Evolutionary conservation across 2,113 vertebrate genomes (phyloP).

Genomic region (Steatornis caripensis): DNA sequence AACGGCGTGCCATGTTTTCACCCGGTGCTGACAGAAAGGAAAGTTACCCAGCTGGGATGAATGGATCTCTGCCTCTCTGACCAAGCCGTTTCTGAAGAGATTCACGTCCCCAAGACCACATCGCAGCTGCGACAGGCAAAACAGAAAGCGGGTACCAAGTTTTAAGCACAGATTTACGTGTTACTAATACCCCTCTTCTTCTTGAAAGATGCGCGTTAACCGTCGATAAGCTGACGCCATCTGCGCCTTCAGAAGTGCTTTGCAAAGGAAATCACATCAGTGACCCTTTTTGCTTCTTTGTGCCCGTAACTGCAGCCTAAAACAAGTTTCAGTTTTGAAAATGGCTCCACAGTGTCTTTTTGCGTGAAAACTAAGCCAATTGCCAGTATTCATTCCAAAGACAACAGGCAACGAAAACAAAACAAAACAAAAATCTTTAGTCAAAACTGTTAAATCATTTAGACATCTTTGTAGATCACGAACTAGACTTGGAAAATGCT

Average conservation of each 20-base stretch:
- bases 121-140: background rate
- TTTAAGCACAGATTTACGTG: background rate
- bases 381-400: constrained; percentile 9
- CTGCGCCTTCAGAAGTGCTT: background rate
- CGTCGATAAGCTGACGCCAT: background rate
- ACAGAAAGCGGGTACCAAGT: background rate
- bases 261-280: background rate
- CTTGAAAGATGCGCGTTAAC: background rate
- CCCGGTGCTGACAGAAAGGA: background rate
- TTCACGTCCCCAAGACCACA: background rate
- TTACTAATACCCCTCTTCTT: background rate
- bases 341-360: background rate
- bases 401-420: background rate
- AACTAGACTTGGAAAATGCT: background rate
- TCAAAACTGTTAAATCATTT: background rate
- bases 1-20: accelerated
- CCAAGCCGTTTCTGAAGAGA: background rate
- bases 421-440: background rate
- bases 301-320: background rate
- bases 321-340: background rate
- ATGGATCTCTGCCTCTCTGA: background rate
- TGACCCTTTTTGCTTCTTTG: background rate
- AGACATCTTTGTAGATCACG: background rate
- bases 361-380: background rate
- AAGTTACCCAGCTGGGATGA: accelerated